phyloP scores from a whole-genome alignment of 1,140 invertebrate species.

The Eumaeus atala region DNA sequence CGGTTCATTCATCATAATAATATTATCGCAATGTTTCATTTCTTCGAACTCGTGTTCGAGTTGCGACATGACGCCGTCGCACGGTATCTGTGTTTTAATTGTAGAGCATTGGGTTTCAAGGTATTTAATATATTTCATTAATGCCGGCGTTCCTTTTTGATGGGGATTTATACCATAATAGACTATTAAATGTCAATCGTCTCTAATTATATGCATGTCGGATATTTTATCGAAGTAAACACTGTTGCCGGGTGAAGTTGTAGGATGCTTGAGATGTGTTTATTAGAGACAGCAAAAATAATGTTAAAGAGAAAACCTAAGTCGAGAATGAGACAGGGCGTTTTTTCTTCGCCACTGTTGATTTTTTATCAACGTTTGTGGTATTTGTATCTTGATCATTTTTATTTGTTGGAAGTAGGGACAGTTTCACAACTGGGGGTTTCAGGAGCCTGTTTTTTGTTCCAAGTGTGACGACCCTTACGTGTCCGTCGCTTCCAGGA shows the following conservation, averaged over 20 bases:
- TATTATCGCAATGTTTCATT: slow-evolving; percentile 1
- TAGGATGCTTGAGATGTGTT: not conserved
- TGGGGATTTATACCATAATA: too few species aligned
- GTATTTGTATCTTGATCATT: slow-evolving; percentile 7
- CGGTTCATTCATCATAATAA: not conserved
- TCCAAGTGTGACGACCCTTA: slow-evolving; percentile 14
- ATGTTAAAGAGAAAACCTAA: too few species aligned
- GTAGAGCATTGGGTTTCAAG: not conserved
- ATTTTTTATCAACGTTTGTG: too few species aligned
- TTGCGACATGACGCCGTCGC: not conserved
- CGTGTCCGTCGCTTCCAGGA: slow-evolving; percentile 8
- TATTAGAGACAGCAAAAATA: too few species aligned
- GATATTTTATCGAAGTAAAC: too few species aligned
- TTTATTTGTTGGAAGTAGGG: slow-evolving; percentile 11
- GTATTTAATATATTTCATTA: too few species aligned
- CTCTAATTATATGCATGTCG: too few species aligned
- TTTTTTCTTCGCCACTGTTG: too few species aligned
- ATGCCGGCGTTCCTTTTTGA: too few species aligned
- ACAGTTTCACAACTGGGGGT: slow-evolving; percentile 5
- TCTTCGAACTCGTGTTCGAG: slow-evolving; percentile 5
- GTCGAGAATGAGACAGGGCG: too few species aligned
- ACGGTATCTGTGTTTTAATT: slow-evolving; percentile 2
- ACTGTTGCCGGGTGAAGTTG: too few species aligned
- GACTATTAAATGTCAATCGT: too few species aligned
- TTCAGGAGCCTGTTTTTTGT: slow-evolving; percentile 14